Conservation (phyloP, 2,888 invertebrate species). For the Sesia apiformis region DNA sequence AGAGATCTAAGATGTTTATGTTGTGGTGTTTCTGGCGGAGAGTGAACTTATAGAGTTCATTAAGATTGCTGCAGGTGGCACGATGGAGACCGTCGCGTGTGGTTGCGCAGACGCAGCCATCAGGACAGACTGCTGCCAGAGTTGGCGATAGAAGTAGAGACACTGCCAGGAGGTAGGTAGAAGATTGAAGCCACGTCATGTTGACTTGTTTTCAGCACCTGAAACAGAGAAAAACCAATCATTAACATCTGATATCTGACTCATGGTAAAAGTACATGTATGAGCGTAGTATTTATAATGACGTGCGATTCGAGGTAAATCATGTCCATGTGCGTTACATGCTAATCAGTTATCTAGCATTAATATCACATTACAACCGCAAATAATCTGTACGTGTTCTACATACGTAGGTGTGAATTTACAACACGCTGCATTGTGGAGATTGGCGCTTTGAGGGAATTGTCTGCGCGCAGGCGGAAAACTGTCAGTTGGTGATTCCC, state of each 20-base stretch:
- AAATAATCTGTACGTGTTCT: conserved; percentile 14
- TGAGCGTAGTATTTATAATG: conserved; percentile 4
- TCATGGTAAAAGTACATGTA: too few species aligned
- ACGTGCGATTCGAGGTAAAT: conserved; percentile 14
- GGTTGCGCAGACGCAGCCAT: conserved; percentile 71
- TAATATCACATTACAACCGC: background rate
- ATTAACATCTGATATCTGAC: background rate
- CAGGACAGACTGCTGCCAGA: conserved; percentile 61
- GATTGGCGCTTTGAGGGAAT: too few species aligned
- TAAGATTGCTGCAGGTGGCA: conserved; percentile 78
- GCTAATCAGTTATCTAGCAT: conserved; percentile 21
- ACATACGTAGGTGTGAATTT: conserved; percentile 12
- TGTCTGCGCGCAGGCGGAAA: background rate
- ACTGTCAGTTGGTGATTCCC: conserved; percentile 1
- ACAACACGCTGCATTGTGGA: too few species aligned
- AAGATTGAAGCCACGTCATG: conserved; percentile 45
- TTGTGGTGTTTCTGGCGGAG: conserved; percentile 66
- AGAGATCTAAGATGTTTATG: conserved; percentile 76
- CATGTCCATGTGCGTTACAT: conserved; percentile 21
- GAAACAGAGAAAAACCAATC: conserved; percentile 31
- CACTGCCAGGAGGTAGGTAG: conserved; percentile 38
- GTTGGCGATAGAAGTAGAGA: conserved; percentile 39
- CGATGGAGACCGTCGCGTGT: conserved; percentile 81
- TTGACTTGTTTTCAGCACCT: conserved; percentile 47
- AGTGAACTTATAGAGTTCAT: conserved; percentile 81